These are phyloP conservation scores for Vandiemenella viatica DNA, from an alignment of 2,888 invertebrate species.

Conservation along the genomic window DNA sequence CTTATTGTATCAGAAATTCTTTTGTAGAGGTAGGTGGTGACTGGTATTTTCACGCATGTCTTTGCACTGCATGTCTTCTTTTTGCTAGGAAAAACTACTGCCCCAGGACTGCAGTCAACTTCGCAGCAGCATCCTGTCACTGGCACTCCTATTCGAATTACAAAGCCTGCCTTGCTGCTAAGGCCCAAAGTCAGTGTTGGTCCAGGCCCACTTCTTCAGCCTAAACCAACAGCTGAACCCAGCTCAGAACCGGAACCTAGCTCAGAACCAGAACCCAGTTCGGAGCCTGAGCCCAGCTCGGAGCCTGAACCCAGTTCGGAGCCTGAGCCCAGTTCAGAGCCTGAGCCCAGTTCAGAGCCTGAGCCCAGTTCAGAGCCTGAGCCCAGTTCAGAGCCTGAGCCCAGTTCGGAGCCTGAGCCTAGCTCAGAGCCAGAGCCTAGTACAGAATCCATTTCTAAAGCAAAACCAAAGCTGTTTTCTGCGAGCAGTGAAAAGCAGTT, in stretches of 20 bases:
- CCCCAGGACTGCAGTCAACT: background rate
- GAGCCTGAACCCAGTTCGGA: conserved; percentile 24
- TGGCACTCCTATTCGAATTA: no score
- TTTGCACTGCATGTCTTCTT: conserved; percentile 1
- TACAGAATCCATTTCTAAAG: no score
- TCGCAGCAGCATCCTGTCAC: no score
- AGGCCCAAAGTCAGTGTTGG: background rate
- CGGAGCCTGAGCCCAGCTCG: conserved; percentile 29
- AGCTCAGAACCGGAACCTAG: conserved; percentile 29
- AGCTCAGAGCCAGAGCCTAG: no score
- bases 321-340: conserved; percentile 28
- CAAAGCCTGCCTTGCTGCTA: background rate
- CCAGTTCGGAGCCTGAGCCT: conserved; percentile 26
- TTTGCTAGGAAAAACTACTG: background rate
- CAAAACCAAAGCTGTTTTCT: no score
- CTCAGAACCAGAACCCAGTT: conserved; percentile 31
- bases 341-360: conserved; percentile 24
- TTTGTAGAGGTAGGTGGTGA: no score
- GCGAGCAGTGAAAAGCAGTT: no score
- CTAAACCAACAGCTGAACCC: conserved; percentile 19
- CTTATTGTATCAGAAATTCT: no score
- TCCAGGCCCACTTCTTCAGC: background rate
- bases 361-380: conserved; percentile 28
- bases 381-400: conserved; percentile 26
- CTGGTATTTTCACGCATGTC: no score